A percentile compares a stretch with the other conserved stretches of the same genome.
Evolutionary conservation across 2,888 invertebrate species (phyloP).

Genomic region (Aleiodes alternator): DNA sequence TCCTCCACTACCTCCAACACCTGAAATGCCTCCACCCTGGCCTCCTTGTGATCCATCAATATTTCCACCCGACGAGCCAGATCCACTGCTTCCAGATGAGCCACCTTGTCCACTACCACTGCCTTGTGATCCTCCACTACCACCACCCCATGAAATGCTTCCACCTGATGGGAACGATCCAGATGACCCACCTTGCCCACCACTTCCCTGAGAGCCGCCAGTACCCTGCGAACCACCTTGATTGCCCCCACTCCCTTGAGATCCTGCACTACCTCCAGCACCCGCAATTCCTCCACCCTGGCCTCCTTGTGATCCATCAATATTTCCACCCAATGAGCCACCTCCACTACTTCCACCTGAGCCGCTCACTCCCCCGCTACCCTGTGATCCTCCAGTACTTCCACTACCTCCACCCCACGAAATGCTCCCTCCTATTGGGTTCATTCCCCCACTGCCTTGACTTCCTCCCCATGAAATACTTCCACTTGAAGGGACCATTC

Average conservation of each 20-base stretch:
- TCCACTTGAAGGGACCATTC: too few species aligned
- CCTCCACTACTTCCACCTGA: neutral
- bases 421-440: slow-evolving; percentile 10
- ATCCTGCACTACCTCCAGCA: neutral
- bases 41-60: neutral
- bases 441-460: too few species aligned
- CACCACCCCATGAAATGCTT: slow-evolving; percentile 20
- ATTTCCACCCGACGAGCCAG: neutral
- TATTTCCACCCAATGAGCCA: neutral
- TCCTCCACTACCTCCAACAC: too few species aligned
- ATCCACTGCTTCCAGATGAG: slow-evolving; percentile 9
- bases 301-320: neutral
- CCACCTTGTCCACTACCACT: neutral
- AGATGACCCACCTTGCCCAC: slow-evolving; percentile 22
- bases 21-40: too few species aligned
- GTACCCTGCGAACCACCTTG: slow-evolving; percentile 19
- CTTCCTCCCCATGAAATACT: neutral
- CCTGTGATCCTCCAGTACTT: neutral
- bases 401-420: slow-evolving; percentile 12
- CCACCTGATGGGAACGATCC: slow-evolving; percentile 13
- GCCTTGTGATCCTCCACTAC: neutral
- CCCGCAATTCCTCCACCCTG: too few species aligned
- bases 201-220: slow-evolving; percentile 1
- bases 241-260: neutral
- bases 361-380: too few species aligned